Percentiles rank a stretch among this genome's conserved stretches.
These are phyloP conservation scores for Asobara japonica DNA, from an alignment of 1,140 invertebrate species.

Conservation along the genomic window DNA sequence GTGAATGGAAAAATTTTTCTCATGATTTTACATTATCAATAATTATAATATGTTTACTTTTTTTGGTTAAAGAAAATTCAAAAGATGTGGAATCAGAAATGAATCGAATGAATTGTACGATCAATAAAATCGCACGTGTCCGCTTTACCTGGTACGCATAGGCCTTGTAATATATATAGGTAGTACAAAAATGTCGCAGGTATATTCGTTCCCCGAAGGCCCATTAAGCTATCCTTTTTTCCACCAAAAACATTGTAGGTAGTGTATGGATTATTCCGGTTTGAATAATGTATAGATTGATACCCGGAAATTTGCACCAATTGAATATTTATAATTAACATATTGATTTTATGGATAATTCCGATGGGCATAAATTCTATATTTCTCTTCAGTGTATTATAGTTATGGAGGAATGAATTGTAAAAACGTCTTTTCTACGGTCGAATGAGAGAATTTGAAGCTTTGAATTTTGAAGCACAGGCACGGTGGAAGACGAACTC, in stretches of 20 bases:
- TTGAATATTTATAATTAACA: not conserved
- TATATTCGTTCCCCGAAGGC: not conserved
- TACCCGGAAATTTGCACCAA: not conserved
- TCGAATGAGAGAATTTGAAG: slow-evolving; percentile 5
- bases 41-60: not conserved
- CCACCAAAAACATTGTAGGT: not conserved
- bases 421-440: not conserved
- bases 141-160: not conserved
- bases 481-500: slow-evolving; percentile 30
- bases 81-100: not conserved
- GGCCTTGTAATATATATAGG: not conserved
- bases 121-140: slow-evolving; percentile 11
- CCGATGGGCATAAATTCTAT: not conserved
- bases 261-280: not conserved
- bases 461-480: slow-evolving; percentile 13
- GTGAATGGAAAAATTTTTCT: not conserved
- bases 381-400: not conserved
- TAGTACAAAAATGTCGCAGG: slow-evolving; percentile 1
- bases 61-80: not conserved
- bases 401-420: not conserved
- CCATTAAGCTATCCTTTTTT: not conserved
- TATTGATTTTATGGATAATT: not conserved
- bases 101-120: not conserved
- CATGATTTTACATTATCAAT: not conserved
- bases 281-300: not conserved